These are phyloP conservation scores for Peribatodes rhomboidaria DNA, from an alignment of 2,888 invertebrate species.

Conservation along the genomic window DNA sequence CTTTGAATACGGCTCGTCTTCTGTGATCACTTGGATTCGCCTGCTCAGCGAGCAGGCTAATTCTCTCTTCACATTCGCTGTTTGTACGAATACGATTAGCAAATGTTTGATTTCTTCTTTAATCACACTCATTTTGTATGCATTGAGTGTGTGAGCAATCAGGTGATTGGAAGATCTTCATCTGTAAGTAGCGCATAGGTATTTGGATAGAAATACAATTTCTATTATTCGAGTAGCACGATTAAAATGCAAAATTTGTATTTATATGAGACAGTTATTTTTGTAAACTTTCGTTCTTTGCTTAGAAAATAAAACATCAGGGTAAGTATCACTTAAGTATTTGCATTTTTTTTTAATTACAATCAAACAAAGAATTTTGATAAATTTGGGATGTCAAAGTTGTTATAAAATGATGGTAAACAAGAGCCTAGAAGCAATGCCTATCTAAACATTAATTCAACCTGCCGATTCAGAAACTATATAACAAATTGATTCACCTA, in stretches of 20 bases:
- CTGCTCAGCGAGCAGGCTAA: slow-evolving; percentile 42
- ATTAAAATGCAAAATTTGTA: too few relatives aligned
- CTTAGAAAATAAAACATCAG: too few relatives aligned
- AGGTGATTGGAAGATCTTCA: slow-evolving; percentile 27
- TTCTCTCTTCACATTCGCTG: slow-evolving; percentile 22
- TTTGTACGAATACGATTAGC: slow-evolving; percentile 28
- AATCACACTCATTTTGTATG: slow-evolving; percentile 38
- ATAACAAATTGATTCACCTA: slow-evolving; percentile 24
- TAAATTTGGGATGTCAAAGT: neutral
- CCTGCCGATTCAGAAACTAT: slow-evolving; percentile 7
- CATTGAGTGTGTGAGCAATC: slow-evolving; percentile 11
- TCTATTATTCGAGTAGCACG: too few relatives aligned
- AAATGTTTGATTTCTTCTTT: slow-evolving; percentile 32
- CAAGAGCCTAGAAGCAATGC: neutral
- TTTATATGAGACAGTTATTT: too few relatives aligned
- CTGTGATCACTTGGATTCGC: slow-evolving; percentile 53
- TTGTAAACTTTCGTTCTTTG: too few relatives aligned
- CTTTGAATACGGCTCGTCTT: slow-evolving; percentile 51
- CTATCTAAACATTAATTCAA: neutral
- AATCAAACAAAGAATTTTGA: too few relatives aligned
- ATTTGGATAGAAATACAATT: too few relatives aligned
- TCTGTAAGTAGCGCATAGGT: neutral
- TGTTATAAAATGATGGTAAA: neutral
- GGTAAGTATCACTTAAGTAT: too few relatives aligned
- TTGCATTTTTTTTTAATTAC: too few relatives aligned